phyloP scores from a whole-genome alignment of 2,797 vertebrate species.

The Lagodon rhomboides region DNA sequence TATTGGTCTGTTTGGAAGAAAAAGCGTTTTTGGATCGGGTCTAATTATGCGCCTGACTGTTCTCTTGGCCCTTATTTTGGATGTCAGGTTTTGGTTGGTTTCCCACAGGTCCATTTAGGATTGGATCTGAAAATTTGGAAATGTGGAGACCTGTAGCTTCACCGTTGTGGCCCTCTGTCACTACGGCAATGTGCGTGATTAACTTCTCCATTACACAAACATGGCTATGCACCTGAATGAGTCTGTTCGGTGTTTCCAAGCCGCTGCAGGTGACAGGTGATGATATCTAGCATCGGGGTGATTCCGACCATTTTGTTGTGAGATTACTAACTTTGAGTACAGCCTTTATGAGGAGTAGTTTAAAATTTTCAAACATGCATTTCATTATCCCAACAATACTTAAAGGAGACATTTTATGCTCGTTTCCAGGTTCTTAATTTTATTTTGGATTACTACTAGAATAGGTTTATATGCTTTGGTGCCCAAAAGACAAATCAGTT shows the following conservation, averaged over 20 bases:
- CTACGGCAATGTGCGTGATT: neutral
- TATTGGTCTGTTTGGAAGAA: constrained; percentile 10
- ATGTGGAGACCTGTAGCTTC: neutral
- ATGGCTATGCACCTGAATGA: neutral
- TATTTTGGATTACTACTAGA: too few relatives aligned
- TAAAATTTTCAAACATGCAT: constrained; percentile 2
- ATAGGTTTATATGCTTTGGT: too few relatives aligned
- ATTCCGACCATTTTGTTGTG: constrained; percentile 9
- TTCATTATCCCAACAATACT: neutral
- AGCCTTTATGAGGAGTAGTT: neutral
- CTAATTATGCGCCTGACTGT: constrained; percentile 2
- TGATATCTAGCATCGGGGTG: constrained; percentile 1
- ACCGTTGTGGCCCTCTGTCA: constrained; percentile 3
- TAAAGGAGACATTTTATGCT: too few relatives aligned
- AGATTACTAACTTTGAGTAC: constrained; percentile 4
- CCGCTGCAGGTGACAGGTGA: neutral
- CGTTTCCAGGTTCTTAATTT: too few relatives aligned
- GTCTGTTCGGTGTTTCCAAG: constrained; percentile 18
- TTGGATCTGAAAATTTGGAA: constrained; percentile 10
- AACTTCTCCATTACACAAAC: neutral
- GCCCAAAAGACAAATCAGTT: too few relatives aligned
- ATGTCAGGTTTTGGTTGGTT: constrained; percentile 2
- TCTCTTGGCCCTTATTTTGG: neutral
- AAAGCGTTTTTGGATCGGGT: constrained; percentile 1
- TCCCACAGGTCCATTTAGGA: neutral